Base-by-base conservation (phyloP, 2,113 vertebrate genomes). In the Syngnathoides biaculeatus region DNA sequence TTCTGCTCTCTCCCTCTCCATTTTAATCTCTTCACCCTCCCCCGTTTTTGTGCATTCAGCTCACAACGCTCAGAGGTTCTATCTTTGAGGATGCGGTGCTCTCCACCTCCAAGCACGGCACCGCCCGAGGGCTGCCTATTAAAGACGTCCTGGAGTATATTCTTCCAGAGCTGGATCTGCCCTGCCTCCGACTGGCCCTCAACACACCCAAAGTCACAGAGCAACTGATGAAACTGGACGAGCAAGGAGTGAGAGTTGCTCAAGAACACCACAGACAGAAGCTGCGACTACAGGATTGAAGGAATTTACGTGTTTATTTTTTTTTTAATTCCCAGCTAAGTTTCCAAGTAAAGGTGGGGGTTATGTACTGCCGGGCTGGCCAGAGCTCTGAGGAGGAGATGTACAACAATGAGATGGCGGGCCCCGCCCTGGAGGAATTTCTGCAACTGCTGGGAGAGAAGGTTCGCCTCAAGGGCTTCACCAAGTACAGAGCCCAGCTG, bases 191-290 rank as follows among this genome's bases (percentile, higher is more conserved):
- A 50, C 80, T 98, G 89, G 96, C 95, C 74, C 95, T 98, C 87
- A 98, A 96, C 86, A 96, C 95, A 0, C 95, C 96, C 0, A 98
- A 96, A 87, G 96, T 98, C 82, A 96, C 96, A 0, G 96, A 98
- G 73, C 96, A 98, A 72, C 93, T 98, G 72, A 95, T 98, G 94
- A 98, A 98, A 66, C 88, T 98, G 79, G 96, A 98, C 67, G 96
- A 98, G 64, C 96, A 98, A 91, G 95, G 95, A 91, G 96, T 98
- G 86, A 88, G 89, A 22, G n/a, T 65, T 35, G 8, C 2, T 7
- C 5, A 5, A 26, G 22, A 43, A 17, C 40, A 17, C 13, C 13
- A 26, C 22, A 26, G 63, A 12, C 38, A 65, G 30, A 39, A n/a
- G 27, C 47, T 27, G 20, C 8, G 8, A 52, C 15, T 2, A 48